Percentiles rank a stretch among this genome's conserved stretches.
phyloP scores from a whole-genome alignment of 2,888 invertebrate species.

The Ochlodes sylvanus region DNA sequence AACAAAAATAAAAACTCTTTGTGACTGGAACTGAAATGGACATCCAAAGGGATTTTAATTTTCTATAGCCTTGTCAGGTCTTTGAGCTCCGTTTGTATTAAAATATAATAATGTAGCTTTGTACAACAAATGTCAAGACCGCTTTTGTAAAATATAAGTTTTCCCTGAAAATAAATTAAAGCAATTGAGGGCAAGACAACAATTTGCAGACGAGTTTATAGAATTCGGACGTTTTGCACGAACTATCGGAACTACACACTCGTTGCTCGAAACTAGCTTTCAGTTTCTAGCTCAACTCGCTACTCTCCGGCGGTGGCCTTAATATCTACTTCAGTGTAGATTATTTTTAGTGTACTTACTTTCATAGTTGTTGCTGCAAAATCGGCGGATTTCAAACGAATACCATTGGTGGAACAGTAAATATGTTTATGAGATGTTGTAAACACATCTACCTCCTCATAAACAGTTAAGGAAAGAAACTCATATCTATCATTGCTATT shows the following conservation, averaged over 20 bases:
- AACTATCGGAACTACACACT: too few relatives aligned
- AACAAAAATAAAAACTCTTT: conserved; percentile 1
- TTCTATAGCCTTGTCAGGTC: conserved; percentile 13
- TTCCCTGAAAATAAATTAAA: conserved; percentile 15
- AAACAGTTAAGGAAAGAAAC: too few relatives aligned
- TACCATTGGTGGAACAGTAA: too few relatives aligned
- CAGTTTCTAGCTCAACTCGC: too few relatives aligned
- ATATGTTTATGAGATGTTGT: too few relatives aligned
- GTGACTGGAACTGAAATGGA: not conserved
- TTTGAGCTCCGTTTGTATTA: conserved; percentile 14
- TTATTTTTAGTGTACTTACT: not conserved
- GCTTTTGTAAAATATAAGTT: conserved; percentile 13
- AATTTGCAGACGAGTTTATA: conserved; percentile 12
- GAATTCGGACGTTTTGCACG: conserved; percentile 13
- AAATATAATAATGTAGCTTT: conserved; percentile 14
- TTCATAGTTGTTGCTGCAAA: too few relatives aligned
- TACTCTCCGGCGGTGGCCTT: too few relatives aligned
- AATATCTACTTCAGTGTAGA: not conserved
- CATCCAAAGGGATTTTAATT: not conserved
- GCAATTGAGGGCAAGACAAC: not conserved
- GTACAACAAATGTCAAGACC: conserved; percentile 12
- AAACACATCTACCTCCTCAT: too few relatives aligned
- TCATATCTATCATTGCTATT: too few relatives aligned
- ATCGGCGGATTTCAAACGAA: too few relatives aligned
- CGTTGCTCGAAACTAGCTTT: conserved; percentile 2